Evolutionary conservation across 64 coral and sea anemone genomes (phyloP), one percentile per base, ranked within the genome.

Genomic region (Cladopsammia gracilis): DNA sequence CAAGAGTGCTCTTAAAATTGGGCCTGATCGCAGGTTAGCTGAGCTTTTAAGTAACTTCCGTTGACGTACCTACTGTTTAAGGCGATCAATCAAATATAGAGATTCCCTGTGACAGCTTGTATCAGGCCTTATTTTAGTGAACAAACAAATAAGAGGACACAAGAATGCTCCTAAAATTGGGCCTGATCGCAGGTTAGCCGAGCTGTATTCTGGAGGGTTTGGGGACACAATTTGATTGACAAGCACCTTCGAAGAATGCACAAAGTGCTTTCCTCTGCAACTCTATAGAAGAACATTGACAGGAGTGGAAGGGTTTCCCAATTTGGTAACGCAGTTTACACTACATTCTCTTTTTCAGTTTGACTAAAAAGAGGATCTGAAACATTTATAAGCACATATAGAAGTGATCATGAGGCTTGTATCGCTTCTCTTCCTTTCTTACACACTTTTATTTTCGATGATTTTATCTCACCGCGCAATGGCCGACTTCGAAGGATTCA

Each of bases 221-320:
- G 34, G 71, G 94, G 95, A 97, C 92, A 92, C 91, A 88, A 90
- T 71, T 42, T 97, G 92, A 97, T 97, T 97, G 95, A 97, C 95
- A 94, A 56, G 62, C 13, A 52, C 7, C 5, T 45, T 62, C 25
- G 34, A 82, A 82, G 82, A 89, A 93, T 81, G 93, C 71, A 69
- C 48, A 91, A 81, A 61, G 44, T 61, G 79, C 51, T 72, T 87
- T 34, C 34, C 44, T 68, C 77, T 88, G 90, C 78, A 71, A 93
- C 89, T 51, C 20, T 43, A 34, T 14, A 34, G 46, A 44, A 43
- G 47, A 14, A 43, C 56, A 51, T 6, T 60, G 64, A 54, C 45
- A 64, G 6, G 59, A 59, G 15, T 59, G 52, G n/a, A 88, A 52
- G 76, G 51, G 19, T 57, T 50, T 6, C 34, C 16, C 0, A 46